Conservation (phyloP, 2,113 vertebrate species). For the Vulpes lagopus region DNA sequence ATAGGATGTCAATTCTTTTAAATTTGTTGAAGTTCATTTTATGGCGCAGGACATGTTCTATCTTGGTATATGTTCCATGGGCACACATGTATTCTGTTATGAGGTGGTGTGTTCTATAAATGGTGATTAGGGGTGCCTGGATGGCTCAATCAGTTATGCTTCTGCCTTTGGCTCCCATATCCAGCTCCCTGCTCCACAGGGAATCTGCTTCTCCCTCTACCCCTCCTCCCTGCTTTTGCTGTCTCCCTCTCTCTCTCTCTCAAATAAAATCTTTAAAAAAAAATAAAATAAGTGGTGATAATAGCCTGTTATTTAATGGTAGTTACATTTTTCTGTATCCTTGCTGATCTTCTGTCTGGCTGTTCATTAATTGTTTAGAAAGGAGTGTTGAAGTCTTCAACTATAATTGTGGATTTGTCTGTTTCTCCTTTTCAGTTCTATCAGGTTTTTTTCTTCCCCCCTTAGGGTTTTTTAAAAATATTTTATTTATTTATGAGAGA, state of each 20-base stretch:
- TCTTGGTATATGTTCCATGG: not conserved
- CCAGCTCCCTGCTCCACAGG: too few relatives aligned
- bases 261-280: too few relatives aligned
- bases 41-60: not conserved
- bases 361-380: not conserved
- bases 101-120: not conserved
- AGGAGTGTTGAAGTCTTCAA: not conserved
- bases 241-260: too few relatives aligned
- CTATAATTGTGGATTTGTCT: not conserved
- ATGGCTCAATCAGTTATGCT: too few relatives aligned
- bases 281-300: not conserved
- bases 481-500: too few relatives aligned
- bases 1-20: constrained; percentile 12
- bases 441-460: not conserved
- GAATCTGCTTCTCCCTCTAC: too few relatives aligned
- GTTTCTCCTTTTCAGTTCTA: constrained; percentile 6
- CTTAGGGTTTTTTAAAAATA: too few relatives aligned
- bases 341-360: not conserved
- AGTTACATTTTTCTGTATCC: not conserved
- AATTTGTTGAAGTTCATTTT: constrained; percentile 12
- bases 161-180: too few relatives aligned
- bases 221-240: too few relatives aligned
- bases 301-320: not conserved
- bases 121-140: not conserved
- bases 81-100: not conserved